These are phyloP conservation scores for Saguinus imperator DNA, from an alignment of 2,113 vertebrate species.

Conservation along the genomic window DNA sequence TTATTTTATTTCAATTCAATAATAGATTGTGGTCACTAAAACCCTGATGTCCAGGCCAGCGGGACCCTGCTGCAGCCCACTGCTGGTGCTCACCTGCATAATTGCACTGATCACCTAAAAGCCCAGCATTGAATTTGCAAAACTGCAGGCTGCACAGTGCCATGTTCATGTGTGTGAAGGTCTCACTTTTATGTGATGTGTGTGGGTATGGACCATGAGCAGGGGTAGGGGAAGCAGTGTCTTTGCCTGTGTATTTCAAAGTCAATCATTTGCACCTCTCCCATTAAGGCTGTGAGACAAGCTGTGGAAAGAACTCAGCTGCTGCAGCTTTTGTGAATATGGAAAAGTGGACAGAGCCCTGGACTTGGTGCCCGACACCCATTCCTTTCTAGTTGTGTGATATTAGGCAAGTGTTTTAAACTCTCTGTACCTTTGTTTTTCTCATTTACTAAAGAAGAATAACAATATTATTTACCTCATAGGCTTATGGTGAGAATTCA, in stretches of 20 bases:
- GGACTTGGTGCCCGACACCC: fast-evolving
- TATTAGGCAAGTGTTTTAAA: not conserved
- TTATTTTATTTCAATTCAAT: not conserved
- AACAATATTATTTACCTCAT: not conserved
- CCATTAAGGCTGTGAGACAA: too few relatives aligned
- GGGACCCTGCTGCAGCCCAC: fast-evolving
- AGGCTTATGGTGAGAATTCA: not conserved
- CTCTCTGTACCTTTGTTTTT: too few relatives aligned
- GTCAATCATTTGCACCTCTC: fast-evolving
- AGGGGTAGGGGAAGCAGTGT: fast-evolving
- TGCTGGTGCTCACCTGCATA: not conserved
- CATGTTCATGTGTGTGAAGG: fast-evolving
- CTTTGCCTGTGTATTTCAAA: fast-evolving
- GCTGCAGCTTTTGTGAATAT: fast-evolving
- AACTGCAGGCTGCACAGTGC: fast-evolving
- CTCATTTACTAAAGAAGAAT: not conserved
- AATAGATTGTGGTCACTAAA: too few relatives aligned
- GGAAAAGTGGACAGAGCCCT: too few relatives aligned
- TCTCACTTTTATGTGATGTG: fast-evolving
- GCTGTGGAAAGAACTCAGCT: fast-evolving
- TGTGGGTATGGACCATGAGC: too few relatives aligned
- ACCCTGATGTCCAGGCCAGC: fast-evolving
- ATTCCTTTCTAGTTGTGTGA: not conserved
- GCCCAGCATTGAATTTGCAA: not conserved
- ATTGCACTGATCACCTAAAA: not conserved